phyloP scores from a whole-genome alignment of 2,888 invertebrate species.

The Sinotaia quadrata region DNA sequence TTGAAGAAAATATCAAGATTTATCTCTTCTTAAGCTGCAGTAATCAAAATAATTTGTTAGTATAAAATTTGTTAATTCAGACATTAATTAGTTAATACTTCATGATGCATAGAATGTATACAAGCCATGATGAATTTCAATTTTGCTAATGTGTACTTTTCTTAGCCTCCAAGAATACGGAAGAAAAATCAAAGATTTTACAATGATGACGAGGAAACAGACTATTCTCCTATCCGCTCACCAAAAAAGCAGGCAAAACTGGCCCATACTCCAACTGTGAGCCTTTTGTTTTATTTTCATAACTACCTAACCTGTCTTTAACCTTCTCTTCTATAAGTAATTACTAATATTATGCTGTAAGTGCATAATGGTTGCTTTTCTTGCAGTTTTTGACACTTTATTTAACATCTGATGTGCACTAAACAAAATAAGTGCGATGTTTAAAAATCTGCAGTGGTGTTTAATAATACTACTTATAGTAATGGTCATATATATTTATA shows the following conservation, averaged over 20 bases:
- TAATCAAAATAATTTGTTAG: too few relatives aligned
- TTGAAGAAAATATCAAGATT: too few relatives aligned
- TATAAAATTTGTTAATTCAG: too few relatives aligned
- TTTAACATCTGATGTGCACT: neutral
- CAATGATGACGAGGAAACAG: conserved; percentile 66
- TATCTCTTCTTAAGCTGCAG: too few relatives aligned
- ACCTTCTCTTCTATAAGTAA: neutral
- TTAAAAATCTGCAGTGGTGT: too few relatives aligned
- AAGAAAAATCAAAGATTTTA: conserved; percentile 63
- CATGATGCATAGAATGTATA: too few relatives aligned
- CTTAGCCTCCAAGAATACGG: conserved; percentile 60
- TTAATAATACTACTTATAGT: too few relatives aligned
- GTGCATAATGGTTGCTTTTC: neutral
- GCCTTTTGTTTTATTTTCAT: neutral
- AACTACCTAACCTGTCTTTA: neutral
- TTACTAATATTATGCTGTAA: neutral
- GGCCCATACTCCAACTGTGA: conserved; percentile 33
- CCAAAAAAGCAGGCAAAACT: conserved; percentile 42
- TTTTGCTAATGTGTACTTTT: too few relatives aligned
- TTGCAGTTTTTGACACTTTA: neutral
- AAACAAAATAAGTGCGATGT: too few relatives aligned
- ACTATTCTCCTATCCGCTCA: conserved; percentile 49
- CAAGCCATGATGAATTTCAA: too few relatives aligned
- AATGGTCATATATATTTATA: too few relatives aligned
- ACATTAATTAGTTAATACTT: too few relatives aligned